These are phyloP conservation scores for Drosophila neotestacea DNA, from an alignment of 2,888 invertebrate species.

Conservation along the genomic window DNA sequence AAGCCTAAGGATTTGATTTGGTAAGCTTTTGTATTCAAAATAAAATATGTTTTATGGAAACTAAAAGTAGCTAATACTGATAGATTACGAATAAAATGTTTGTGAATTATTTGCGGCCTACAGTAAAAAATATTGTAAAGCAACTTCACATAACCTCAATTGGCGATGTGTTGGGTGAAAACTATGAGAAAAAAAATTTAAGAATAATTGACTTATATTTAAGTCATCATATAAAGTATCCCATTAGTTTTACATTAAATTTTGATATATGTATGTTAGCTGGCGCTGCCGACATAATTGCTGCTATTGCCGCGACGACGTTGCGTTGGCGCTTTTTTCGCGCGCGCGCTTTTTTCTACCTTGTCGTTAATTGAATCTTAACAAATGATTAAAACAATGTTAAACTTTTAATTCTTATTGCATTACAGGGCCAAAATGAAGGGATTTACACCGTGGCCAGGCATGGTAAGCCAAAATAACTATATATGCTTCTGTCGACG, in stretches of 20 bases:
- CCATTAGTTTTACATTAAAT: not conserved
- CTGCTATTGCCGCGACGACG: slow-evolving; percentile 47
- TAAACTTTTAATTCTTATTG: slow-evolving; percentile 71
- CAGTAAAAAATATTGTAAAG: slow-evolving; percentile 9
- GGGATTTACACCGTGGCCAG: slow-evolving; percentile 98
- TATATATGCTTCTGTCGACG: slow-evolving; percentile 36
- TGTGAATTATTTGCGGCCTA: slow-evolving; percentile 14
- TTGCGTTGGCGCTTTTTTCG: slow-evolving; percentile 79
- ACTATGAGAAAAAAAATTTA: slow-evolving; percentile 38
- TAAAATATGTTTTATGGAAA: slow-evolving; percentile 12
- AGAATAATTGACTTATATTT: slow-evolving; percentile 42
- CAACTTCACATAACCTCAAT: slow-evolving; percentile 68
- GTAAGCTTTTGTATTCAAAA: slow-evolving; percentile 63
- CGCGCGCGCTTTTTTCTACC: slow-evolving; percentile 74
- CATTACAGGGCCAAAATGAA: slow-evolving; percentile 98
- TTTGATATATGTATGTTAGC: not conserved
- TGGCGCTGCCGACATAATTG: not conserved
- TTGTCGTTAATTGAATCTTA: slow-evolving; percentile 11
- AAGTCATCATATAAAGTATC: slow-evolving; percentile 1
- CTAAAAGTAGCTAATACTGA: slow-evolving; percentile 4
- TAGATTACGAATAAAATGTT: slow-evolving; percentile 9
- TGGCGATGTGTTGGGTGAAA: slow-evolving; percentile 44
- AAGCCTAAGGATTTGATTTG: slow-evolving; percentile 84
- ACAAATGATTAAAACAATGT: slow-evolving; percentile 10
- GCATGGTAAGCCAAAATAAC: slow-evolving; percentile 91